Percentiles rank a stretch among this genome's conserved stretches.
Conservation (phyloP, 2,113 vertebrate genomes). For the Morone saxatilis region DNA sequence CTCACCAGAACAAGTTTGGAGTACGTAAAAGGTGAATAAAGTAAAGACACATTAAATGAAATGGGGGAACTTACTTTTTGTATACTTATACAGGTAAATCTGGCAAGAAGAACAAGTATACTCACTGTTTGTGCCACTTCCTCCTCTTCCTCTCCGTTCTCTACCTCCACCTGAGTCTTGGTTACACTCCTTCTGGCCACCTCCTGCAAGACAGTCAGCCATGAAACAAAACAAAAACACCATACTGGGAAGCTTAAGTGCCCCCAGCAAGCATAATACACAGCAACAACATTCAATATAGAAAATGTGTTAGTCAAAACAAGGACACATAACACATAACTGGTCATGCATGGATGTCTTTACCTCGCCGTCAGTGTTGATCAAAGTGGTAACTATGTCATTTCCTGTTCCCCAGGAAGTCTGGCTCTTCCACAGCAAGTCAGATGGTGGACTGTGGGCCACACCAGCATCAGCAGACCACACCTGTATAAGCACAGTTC, state of each 20-base stretch:
- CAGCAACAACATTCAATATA: background rate
- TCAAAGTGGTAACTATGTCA: slow-evolving; percentile 86
- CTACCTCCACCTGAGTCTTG: slow-evolving; percentile 85
- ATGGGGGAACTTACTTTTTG: background rate
- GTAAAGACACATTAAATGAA: background rate
- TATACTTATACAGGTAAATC: no score
- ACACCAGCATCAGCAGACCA: slow-evolving; percentile 93
- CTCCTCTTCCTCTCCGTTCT: slow-evolving; percentile 93
- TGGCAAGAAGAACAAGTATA: background rate
- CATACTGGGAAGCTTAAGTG: no score
- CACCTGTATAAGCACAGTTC: slow-evolving; percentile 81
- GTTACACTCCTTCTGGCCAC: slow-evolving; percentile 89
- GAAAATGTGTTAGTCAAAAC: no score
- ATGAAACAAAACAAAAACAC: background rate
- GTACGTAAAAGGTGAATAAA: background rate
- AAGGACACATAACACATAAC: background rate
- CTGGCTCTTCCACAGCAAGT: slow-evolving; percentile 96
- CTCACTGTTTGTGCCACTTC: slow-evolving; percentile 91
- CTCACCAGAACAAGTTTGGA: no score
- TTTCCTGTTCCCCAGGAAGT: slow-evolving; percentile 92
- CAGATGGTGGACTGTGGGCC: slow-evolving; percentile 91
- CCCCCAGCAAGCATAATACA: background rate
- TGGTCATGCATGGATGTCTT: background rate
- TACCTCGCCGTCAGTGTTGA: slow-evolving; percentile 93
- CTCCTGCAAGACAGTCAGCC: slow-evolving; percentile 82